Base-by-base conservation (phyloP, 2,797 vertebrate genomes). In the Odontamblyopus lacepedii region DNA sequence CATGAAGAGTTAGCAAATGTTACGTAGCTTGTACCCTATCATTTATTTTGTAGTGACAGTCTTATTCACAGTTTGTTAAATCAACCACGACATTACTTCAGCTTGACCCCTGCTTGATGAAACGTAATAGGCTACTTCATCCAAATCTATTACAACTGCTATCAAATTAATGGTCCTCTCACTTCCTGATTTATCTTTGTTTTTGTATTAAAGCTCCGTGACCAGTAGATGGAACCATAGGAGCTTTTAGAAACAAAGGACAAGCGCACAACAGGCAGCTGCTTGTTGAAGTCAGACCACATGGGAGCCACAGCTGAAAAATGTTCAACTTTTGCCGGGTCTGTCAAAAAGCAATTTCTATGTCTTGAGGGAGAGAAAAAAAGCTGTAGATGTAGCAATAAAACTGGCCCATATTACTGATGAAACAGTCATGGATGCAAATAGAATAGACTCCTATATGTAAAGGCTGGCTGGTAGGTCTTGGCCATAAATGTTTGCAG, bases 181-280 rank as follows among this genome's bases (percentile, higher is more conserved):
- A 48, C 44, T 15, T 29, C 1, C 23, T 26, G n/a, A 16, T 61
- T 61, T 29, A 30, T 35, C 41, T 69, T 72, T 73, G 19, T 35
- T 18, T 44, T 64, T 83, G 79, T 73, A 60, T 70, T 82, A 80
- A 12, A 48, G 26, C n/a, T 15, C 5, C 59, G 30, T 68, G 1
- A 64, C 80, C 89, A 83, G 78, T 70, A 88, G 89, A 80, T 84
- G 86, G 85, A 16, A 83, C 72, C 71, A 80, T 48, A 69, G 76
- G 66, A 82, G 72, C 67, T 69, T 48, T 0, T 9, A 71, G 69
- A 50, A 57, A 23, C 63, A 65, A 78, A 72, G 66, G 55, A 3
- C 13, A 27, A 56, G 35, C 55, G 27, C 70, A 44, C 35, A 65
- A 26, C 62, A 44, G n/a, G 62, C 38, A 57, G 55, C 12, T 60